Percentiles rank a stretch among this genome's conserved stretches.
These are phyloP conservation scores for Agrochola macilenta DNA, from an alignment of 2,888 invertebrate species.

Conservation along the genomic window DNA sequence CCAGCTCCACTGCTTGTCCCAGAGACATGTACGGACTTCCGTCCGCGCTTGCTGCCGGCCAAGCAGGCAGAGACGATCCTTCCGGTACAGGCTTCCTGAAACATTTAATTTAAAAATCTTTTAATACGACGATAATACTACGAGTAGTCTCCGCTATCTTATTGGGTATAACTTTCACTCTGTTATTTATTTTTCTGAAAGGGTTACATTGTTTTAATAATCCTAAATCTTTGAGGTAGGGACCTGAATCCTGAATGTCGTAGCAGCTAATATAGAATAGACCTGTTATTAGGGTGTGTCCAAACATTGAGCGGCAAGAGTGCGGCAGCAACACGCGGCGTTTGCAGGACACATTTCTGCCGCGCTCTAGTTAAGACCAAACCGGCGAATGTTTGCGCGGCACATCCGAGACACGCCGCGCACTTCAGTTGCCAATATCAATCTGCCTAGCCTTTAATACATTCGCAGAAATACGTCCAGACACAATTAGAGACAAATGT, in stretches of 20 bases:
- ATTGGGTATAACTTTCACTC: background rate
- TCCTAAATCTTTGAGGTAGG: background rate
- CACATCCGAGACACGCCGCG: no score
- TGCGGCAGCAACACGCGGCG: no score
- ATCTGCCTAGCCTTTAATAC: no score
- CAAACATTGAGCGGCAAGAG: no score
- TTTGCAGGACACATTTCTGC: no score
- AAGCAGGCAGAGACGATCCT: conserved; percentile 65
- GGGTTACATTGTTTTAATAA: background rate
- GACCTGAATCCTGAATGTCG: background rate
- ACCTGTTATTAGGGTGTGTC: no score
- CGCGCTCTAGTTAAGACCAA: no score
- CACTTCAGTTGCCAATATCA: no score
- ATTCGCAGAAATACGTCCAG: no score
- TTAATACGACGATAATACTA: background rate
- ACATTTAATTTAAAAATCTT: conserved; percentile 3
- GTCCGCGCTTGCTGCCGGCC: conserved; percentile 68
- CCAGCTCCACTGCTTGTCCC: conserved; percentile 63
- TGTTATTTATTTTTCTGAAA: background rate
- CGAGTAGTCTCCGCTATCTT: background rate
- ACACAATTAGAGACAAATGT: no score
- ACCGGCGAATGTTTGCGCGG: no score
- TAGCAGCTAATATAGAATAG: background rate
- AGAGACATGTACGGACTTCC: conserved; percentile 73
- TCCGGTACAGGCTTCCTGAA: conserved; percentile 73